A percentile compares a stretch with the other conserved stretches of the same genome.
These are phyloP conservation scores for Papilio protenor DNA, from an alignment of 2,888 invertebrate genomes.

Conservation along the genomic window DNA sequence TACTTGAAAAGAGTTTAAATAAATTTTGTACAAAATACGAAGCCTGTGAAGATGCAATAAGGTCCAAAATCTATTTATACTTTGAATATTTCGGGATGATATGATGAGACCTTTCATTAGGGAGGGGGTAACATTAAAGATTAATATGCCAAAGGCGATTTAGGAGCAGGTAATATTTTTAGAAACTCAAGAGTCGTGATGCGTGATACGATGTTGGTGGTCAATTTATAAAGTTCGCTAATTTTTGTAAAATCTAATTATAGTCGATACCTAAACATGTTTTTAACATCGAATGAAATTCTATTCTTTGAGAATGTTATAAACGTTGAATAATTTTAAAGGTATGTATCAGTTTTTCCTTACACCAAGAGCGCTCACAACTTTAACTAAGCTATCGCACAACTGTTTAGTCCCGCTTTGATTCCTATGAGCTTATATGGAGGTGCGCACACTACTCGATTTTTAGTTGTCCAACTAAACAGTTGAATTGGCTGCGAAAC, in stretches of 20 bases:
- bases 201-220: slow-evolving; percentile 14
- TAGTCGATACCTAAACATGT: not conserved
- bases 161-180: slow-evolving; percentile 22
- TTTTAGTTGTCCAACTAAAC: no score
- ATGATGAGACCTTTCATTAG: not conserved
- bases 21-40: not conserved
- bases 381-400: no score
- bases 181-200: slow-evolving; percentile 31
- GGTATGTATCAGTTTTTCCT: not conserved
- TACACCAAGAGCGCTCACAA: not conserved
- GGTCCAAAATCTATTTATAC: not conserved
- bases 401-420: not conserved
- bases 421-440: not conserved
- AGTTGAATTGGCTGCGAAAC: no score
- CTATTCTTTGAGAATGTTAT: not conserved
- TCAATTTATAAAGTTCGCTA: not conserved
- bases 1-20: not conserved
- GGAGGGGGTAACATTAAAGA: slow-evolving; percentile 13
- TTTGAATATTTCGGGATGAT: not conserved
- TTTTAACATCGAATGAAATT: not conserved
- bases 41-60: not conserved
- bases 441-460: no score
- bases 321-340: not conserved
- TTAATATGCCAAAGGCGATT: not conserved
- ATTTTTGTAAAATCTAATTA: not conserved